Conservation (phyloP, 2,888 invertebrate genomes). For the Athetis lepigone region DNA sequence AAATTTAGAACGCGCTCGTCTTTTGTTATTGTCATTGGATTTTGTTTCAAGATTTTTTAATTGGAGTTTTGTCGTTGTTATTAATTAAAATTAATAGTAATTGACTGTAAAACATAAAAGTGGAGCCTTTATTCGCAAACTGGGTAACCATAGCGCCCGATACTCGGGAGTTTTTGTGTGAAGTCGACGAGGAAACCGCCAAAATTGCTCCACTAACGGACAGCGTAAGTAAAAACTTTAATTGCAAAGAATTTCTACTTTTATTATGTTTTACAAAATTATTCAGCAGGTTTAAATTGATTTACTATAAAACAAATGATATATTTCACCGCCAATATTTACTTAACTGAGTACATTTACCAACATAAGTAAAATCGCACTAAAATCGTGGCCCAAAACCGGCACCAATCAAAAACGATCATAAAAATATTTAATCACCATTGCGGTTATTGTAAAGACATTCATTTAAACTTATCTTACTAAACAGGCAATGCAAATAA, state of each 20-base stretch:
- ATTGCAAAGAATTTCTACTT: too few relatives aligned
- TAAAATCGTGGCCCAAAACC: conserved; percentile 46
- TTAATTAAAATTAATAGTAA: conserved; percentile 21
- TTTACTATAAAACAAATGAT: too few relatives aligned
- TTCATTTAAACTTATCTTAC: neutral
- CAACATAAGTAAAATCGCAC: conserved; percentile 42
- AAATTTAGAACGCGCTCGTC: conserved; percentile 22
- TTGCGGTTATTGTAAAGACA: conserved; percentile 2
- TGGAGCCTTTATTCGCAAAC: conserved; percentile 78
- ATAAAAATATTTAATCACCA: conserved; percentile 22
- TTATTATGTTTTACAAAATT: neutral
- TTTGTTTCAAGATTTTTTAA: neutral
- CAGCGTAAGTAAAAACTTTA: conserved; percentile 73
- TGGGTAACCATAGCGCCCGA: conserved; percentile 78
- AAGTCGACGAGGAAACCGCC: conserved; percentile 79
- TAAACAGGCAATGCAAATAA: conserved; percentile 21
- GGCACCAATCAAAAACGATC: neutral
- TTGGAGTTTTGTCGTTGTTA: conserved; percentile 11
- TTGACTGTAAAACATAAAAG: conserved; percentile 67
- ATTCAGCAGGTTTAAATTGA: too few relatives aligned
- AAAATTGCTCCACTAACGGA: conserved; percentile 87
- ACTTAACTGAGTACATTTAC: too few relatives aligned
- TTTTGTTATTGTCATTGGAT: neutral
- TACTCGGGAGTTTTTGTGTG: conserved; percentile 77
- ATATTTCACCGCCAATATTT: neutral